Evolutionary conservation across 2,888 invertebrate species (phyloP).

Genomic region (Malachius bipustulatus): DNA sequence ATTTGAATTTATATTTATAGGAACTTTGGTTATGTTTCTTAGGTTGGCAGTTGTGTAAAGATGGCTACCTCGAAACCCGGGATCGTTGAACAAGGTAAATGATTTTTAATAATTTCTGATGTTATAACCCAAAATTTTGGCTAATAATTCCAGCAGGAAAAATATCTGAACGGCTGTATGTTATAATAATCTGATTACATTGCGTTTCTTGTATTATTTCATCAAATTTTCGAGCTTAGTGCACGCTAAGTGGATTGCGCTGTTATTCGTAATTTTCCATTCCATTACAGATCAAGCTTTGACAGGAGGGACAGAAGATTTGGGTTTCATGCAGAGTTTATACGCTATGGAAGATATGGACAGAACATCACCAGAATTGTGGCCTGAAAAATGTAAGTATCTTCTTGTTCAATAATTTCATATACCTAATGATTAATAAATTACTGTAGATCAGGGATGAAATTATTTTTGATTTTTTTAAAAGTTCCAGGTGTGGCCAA

Average conservation of each 20-base stretch:
- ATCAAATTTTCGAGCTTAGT: too few species aligned
- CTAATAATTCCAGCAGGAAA: not conserved
- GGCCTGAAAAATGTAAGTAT: constrained; percentile 88
- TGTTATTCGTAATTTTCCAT: too few species aligned
- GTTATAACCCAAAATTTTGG: too few species aligned
- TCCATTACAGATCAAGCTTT: too few species aligned
- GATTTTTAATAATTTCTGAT: constrained; percentile 19
- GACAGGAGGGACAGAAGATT: too few species aligned
- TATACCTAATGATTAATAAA: not conserved
- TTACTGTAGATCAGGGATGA: not conserved
- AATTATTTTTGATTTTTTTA: constrained; percentile 23
- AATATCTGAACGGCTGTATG: not conserved
- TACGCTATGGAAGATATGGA: constrained; percentile 84
- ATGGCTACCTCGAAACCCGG: constrained; percentile 58
- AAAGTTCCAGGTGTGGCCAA: constrained; percentile 84
- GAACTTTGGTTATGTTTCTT: too few species aligned
- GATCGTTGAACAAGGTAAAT: constrained; percentile 48
- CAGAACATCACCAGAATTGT: constrained; percentile 88
- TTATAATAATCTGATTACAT: not conserved
- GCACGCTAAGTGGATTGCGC: too few species aligned
- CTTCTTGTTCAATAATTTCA: not conserved
- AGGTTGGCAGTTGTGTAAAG: constrained; percentile 34
- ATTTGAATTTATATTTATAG: too few species aligned
- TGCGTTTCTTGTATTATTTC: too few species aligned
- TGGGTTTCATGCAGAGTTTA: constrained; percentile 55